Conservation (phyloP, 2,888 invertebrate genomes). For the Andrena marginata region DNA sequence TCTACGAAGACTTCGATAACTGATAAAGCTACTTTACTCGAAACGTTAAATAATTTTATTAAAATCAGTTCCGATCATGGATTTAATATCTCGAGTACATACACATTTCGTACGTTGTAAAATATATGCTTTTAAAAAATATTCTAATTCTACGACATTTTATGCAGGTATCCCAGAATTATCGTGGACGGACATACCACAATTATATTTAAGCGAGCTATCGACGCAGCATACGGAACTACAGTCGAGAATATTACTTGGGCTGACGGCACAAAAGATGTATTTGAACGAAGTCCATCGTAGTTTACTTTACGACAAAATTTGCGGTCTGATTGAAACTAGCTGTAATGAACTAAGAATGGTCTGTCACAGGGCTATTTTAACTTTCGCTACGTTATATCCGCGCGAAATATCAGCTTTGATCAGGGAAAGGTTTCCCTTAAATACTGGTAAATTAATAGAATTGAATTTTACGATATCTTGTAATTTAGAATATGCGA, state of each 20-base stretch:
- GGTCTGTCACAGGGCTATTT: constrained; percentile 86
- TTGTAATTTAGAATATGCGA: not conserved
- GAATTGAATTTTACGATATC: not conserved
- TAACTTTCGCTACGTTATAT: constrained; percentile 86
- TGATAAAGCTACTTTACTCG: constrained; percentile 82
- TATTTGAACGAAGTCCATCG: constrained; percentile 86
- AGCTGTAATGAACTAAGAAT: constrained; percentile 85
- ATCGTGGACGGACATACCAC: constrained; percentile 80
- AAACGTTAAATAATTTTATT: constrained; percentile 82
- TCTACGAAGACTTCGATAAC: constrained; percentile 80
- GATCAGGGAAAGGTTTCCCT: constrained; percentile 84
- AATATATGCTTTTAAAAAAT: not conserved
- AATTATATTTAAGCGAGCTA: constrained; percentile 86
- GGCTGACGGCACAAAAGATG: constrained; percentile 85
- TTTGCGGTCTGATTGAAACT: constrained; percentile 86
- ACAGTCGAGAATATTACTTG: constrained; percentile 86
- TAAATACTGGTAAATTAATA: constrained; percentile 65
- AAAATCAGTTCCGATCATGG: constrained; percentile 74
- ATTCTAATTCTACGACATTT: constrained; percentile 8
- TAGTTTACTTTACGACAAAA: constrained; percentile 86
- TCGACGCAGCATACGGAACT: constrained; percentile 85
- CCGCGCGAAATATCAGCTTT: constrained; percentile 86
- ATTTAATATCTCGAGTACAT: constrained; percentile 74
- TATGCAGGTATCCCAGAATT: constrained; percentile 78
- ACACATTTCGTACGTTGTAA: constrained; percentile 9